Evolutionary conservation across 2,113 vertebrate genomes (phyloP).

Genomic region (Chloebia gouldiae): DNA sequence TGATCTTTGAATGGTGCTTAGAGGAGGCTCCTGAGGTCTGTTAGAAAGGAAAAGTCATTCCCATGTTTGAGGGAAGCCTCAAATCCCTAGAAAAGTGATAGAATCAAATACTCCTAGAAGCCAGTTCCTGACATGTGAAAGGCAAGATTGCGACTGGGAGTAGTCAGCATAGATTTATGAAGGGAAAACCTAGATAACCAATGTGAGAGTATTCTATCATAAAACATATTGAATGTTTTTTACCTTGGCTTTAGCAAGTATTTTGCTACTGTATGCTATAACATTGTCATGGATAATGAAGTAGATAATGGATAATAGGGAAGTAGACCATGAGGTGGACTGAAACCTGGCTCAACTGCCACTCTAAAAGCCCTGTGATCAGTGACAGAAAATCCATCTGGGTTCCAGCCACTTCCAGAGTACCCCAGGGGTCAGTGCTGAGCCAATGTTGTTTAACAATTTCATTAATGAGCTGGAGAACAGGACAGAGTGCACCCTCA

Average conservation of each 20-base stretch:
- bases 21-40: not conserved
- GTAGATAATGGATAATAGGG: not conserved
- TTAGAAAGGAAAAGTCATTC: not conserved
- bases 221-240: not conserved
- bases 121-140: not conserved
- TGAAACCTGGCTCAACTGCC: not conserved
- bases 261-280: not conserved
- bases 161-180: not conserved
- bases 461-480: not conserved
- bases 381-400: not conserved
- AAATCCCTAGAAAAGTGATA: not conserved
- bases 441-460: not conserved
- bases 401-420: not conserved
- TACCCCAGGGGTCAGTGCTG: not conserved
- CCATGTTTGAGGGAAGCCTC: not conserved
- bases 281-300: not conserved
- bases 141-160: not conserved
- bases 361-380: not conserved
- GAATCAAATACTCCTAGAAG: not conserved
- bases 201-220: not conserved
- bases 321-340: not conserved
- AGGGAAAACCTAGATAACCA: not conserved
- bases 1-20: not conserved
- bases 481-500: not conserved
- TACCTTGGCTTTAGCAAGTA: not conserved